Evolutionary conservation across 2,797 vertebrate species (phyloP).

Genomic region (Hybognathus amarus): DNA sequence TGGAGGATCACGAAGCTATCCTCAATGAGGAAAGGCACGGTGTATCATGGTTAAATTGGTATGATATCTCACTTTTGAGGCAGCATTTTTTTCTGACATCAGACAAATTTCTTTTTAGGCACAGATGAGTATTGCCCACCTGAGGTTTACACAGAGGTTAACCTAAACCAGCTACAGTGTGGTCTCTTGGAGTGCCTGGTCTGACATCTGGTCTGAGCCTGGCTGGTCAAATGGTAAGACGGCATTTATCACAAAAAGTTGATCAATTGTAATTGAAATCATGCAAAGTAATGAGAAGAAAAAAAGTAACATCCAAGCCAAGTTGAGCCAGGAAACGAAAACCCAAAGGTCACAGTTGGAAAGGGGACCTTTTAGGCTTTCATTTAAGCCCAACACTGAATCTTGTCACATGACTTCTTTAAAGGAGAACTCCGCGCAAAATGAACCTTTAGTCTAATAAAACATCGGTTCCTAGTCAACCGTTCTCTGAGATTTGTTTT

Average conservation of each 20-base stretch:
- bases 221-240: not conserved
- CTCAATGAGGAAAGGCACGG: not conserved
- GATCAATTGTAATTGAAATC: not conserved
- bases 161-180: not conserved
- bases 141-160: not conserved
- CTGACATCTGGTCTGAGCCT: not conserved
- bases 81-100: not conserved
- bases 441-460: no score
- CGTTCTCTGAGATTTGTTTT: no score
- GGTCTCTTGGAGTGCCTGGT: not conserved
- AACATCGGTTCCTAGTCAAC: no score
- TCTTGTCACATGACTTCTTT: no score
- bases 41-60: not conserved
- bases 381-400: no score
- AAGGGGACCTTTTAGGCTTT: no score
- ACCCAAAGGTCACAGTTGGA: no score
- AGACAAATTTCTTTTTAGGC: not conserved
- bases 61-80: not conserved
- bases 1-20: not conserved
- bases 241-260: not conserved
- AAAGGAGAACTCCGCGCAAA: no score
- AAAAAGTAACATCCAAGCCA: not conserved
- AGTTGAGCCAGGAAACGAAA: no score
- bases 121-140: not conserved
- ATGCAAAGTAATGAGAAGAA: no score